Conservation (phyloP, 2,888 invertebrate genomes). For the Ptychoptera contaminata region DNA sequence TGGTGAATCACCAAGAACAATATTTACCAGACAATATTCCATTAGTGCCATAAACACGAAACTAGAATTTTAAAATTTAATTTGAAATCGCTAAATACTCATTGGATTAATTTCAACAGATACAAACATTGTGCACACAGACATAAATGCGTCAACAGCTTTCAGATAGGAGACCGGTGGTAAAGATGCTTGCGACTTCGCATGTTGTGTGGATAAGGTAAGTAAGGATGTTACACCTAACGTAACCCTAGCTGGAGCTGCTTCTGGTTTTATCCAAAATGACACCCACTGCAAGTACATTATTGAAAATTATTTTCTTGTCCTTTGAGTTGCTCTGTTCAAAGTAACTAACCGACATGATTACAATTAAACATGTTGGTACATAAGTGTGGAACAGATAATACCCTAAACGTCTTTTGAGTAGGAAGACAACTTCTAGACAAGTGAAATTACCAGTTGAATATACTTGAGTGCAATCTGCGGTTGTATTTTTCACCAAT, state of each 20-base stretch:
- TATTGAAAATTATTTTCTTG: neutral
- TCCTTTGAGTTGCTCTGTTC: neutral
- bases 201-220: slow-evolving; percentile 81
- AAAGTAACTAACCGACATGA: slow-evolving; percentile 63
- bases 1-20: slow-evolving; percentile 29
- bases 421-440: slow-evolving; percentile 74
- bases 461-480: slow-evolving; percentile 84
- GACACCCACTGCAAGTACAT: slow-evolving; percentile 61
- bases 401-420: slow-evolving; percentile 78
- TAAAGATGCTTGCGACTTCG: slow-evolving; percentile 82
- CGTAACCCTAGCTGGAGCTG: slow-evolving; percentile 83
- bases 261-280: slow-evolving; percentile 91
- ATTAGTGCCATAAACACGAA: slow-evolving; percentile 89
- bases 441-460: slow-evolving; percentile 90
- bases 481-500: slow-evolving; percentile 73
- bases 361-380: slow-evolving; percentile 85
- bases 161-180: slow-evolving; percentile 89
- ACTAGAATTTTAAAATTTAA: slow-evolving; percentile 25
- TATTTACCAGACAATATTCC: slow-evolving; percentile 85
- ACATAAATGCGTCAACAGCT: slow-evolving; percentile 87
- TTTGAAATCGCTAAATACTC: neutral
- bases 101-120: neutral
- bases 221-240: slow-evolving; percentile 80
- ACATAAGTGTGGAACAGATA: slow-evolving; percentile 89
- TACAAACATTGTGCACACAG: slow-evolving; percentile 70